Conservation (phyloP, 2,113 vertebrate species). For the Daboia siamensis region DNA sequence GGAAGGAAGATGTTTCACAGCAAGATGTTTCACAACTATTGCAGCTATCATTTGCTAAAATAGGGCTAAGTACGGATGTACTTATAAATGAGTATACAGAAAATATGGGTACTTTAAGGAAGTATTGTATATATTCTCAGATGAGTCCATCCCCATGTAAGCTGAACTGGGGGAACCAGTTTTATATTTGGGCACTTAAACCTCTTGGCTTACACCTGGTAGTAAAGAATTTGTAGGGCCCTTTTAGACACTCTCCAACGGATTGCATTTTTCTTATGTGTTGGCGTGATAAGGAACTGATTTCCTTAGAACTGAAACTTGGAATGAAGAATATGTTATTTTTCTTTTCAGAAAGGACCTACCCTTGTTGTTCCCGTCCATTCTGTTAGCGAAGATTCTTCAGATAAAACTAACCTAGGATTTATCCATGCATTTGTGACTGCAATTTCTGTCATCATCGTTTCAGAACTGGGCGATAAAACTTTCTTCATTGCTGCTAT, state of each 20-base stretch:
- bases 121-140: not conserved
- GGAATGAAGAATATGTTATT: not conserved
- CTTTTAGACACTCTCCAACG: not conserved
- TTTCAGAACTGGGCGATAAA: conserved; percentile 96
- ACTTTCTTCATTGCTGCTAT: conserved; percentile 99
- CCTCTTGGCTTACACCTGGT: not conserved
- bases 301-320: not conserved
- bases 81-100: not conserved
- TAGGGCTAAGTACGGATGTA: not conserved
- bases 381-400: conserved; percentile 68
- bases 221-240: not conserved
- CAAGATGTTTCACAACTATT: not conserved
- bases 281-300: not conserved
- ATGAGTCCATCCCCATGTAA: not conserved
- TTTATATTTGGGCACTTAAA: not conserved
- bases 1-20: not conserved
- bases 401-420: conserved; percentile 82
- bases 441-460: conserved; percentile 94
- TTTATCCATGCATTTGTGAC: conserved; percentile 97
- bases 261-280: not conserved
- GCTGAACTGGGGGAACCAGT: not conserved
- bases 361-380: conserved; percentile 69
- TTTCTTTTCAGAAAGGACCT: conserved; percentile 74
- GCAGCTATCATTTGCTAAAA: no score
- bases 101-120: not conserved